Evolutionary conservation across 2,888 invertebrate species (phyloP).

Genomic region (Lasioglossum leucozonium): DNA sequence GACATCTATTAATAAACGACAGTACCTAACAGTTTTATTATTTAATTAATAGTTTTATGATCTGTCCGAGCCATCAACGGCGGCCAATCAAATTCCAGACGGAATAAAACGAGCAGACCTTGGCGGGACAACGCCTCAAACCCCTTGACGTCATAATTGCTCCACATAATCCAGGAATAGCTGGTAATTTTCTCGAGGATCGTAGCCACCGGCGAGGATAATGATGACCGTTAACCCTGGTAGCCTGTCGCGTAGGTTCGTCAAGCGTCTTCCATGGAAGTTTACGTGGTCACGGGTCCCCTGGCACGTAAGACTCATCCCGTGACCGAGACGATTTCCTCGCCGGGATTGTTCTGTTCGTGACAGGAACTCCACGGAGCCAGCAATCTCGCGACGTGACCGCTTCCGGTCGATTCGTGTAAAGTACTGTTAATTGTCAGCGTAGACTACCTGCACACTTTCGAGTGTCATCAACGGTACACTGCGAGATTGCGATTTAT

Average conservation of each 20-base stretch:
- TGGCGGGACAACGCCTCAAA: slow-evolving; percentile 30
- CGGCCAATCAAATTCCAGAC: not conserved
- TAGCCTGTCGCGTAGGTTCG: slow-evolving; percentile 67
- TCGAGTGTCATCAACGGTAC: slow-evolving; percentile 1
- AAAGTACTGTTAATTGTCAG: slow-evolving; percentile 59
- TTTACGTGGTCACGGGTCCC: slow-evolving; percentile 51
- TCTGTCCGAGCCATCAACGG: not conserved
- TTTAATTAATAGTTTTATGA: not conserved
- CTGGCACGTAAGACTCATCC: slow-evolving; percentile 59
- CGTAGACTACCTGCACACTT: not conserved
- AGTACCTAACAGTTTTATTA: not conserved
- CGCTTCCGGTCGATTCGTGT: slow-evolving; percentile 66
- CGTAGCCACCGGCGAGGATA: slow-evolving; percentile 65
- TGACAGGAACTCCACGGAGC: slow-evolving; percentile 60
- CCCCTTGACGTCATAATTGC: slow-evolving; percentile 71
- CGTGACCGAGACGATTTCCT: slow-evolving; percentile 72
- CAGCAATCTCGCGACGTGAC: slow-evolving; percentile 51
- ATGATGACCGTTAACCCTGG: slow-evolving; percentile 76
- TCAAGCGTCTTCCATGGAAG: slow-evolving; percentile 61
- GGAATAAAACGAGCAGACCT: not conserved
- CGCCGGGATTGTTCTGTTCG: slow-evolving; percentile 50
- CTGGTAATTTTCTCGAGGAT: slow-evolving; percentile 70
- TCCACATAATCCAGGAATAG: slow-evolving; percentile 64
- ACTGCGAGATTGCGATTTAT: not conserved
- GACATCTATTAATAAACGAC: not conserved